Evolutionary conservation across 2,113 vertebrate genomes (phyloP), one percentile per base, ranked within the genome.

Genomic region (Eurypyga helias): DNA sequence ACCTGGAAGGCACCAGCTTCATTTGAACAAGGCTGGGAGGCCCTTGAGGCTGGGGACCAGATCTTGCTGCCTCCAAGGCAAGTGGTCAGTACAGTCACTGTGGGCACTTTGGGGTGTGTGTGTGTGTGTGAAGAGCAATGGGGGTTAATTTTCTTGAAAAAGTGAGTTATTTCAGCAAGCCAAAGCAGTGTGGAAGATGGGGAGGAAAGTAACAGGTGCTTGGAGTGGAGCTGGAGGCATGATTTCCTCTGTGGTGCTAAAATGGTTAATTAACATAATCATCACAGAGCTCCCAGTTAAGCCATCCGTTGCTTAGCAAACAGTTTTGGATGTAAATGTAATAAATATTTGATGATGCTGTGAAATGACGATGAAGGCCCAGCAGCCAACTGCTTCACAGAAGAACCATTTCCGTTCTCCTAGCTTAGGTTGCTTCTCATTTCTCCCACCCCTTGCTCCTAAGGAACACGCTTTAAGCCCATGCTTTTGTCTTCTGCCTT

Each of bases 241-340:
- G 49, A 65, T 87, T 94, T 95, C 54, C 34, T 88, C 90, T 33
- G 17, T 25, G 83, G 87, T 70, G 72, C 80, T 84, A 88, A 96
- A 96, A 91, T 84, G 70, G 94, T 97, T 97, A 97, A 91, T 94
- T 85, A 91, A 58, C 82, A 86, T 88, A 93, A 89, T 84, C 65
- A 83, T 93, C 76, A 36, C 34, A 75, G 83, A 96, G 88, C 87
- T 97, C 93, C 89, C 87, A 65, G 83, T 96, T 95, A 97, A 97
- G 95, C 92, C 94, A 94, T 90, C 93, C 90, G 48, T 91, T 97
- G 83, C 92, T 97, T 96, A 96, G 94, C 86, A 94, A 90, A 94
- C 93, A 96, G 84, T 88, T 97, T 95, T 57, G 94, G 94, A 90
- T 91, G 95, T 92, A 97, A 96, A 96, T 95, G 75, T 86, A 97